phyloP scores from a whole-genome alignment of 2,888 invertebrate genomes.

The Phrixothrix hirtus region DNA sequence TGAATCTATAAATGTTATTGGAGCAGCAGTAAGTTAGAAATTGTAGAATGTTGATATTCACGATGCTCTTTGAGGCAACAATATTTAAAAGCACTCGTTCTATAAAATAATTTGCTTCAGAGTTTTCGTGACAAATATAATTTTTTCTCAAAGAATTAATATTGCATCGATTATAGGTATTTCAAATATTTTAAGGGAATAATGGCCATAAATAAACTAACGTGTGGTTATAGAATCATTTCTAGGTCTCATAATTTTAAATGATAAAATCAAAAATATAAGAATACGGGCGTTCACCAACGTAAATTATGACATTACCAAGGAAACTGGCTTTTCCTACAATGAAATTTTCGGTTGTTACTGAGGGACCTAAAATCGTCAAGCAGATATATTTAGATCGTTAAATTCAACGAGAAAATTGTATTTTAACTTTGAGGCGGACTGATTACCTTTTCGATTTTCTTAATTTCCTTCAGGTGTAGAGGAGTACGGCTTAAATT shows the following conservation, averaged over 20 bases:
- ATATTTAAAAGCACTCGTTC: no score
- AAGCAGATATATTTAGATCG: background rate
- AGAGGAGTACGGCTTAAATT: constrained; percentile 10
- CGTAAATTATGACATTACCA: constrained; percentile 10
- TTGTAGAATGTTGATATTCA: no score
- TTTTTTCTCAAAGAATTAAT: no score
- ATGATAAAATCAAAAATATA: constrained; percentile 16
- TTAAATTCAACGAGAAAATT: background rate
- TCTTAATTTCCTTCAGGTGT: constrained; percentile 2
- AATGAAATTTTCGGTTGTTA: background rate
- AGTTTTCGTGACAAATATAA: no score
- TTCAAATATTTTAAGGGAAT: background rate
- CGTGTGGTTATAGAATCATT: constrained; percentile 4
- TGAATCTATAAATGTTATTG: no score
- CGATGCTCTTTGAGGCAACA: no score
- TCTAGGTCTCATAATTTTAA: constrained; percentile 14
- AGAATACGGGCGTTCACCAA: constrained; percentile 5
- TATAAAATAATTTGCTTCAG: no score
- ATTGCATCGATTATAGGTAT: background rate
- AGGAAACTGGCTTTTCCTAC: constrained; percentile 4
- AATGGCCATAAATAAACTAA: constrained; percentile 15
- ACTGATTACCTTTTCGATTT: constrained; percentile 9
- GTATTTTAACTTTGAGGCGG: constrained; percentile 1
- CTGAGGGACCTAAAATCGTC: constrained; percentile 1
- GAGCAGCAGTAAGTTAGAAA: no score